A percentile compares a stretch with the other conserved stretches of the same genome.
Conservation (phyloP, 2,888 invertebrate genomes). For the Melanophora roralis region DNA sequence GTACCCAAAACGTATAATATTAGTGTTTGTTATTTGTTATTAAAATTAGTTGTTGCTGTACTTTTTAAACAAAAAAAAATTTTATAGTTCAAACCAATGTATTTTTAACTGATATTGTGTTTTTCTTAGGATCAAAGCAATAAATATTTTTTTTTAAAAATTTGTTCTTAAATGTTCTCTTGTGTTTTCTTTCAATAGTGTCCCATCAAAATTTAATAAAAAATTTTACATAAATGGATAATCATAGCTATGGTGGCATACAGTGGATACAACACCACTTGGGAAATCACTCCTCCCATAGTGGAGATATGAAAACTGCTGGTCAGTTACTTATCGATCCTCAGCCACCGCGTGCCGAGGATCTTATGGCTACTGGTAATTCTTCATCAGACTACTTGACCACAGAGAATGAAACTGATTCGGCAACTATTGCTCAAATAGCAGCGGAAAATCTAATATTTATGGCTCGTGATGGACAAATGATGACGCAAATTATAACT, state of each 20-base stretch:
- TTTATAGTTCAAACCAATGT: too few species aligned
- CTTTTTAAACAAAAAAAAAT: too few species aligned
- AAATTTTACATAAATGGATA: constrained; percentile 63
- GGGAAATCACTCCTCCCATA: constrained; percentile 45
- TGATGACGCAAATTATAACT: constrained; percentile 71
- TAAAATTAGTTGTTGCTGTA: too few species aligned
- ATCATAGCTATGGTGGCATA: constrained; percentile 68
- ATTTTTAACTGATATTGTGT: too few species aligned
- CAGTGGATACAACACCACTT: constrained; percentile 72
- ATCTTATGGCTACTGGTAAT: constrained; percentile 66
- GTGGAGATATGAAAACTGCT: constrained; percentile 64
- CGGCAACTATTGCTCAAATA: constrained; percentile 79
- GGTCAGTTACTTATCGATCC: constrained; percentile 62
- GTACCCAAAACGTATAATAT: too few species aligned
- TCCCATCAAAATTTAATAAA: not conserved
- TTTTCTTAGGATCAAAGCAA: too few species aligned
- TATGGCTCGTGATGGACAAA: constrained; percentile 79
- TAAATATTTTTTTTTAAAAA: too few species aligned
- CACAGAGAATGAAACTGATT: constrained; percentile 62
- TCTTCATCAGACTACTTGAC: constrained; percentile 54
- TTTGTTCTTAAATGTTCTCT: not conserved
- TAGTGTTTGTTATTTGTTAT: too few species aligned
- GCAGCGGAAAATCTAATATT: constrained; percentile 82
- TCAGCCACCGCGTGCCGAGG: constrained; percentile 66
- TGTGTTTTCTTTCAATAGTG: constrained; percentile 21